Percentiles rank a stretch among this genome's conserved stretches.
Conservation (phyloP, 2,797 vertebrate genomes). For the Hydrolagus colliei region DNA sequence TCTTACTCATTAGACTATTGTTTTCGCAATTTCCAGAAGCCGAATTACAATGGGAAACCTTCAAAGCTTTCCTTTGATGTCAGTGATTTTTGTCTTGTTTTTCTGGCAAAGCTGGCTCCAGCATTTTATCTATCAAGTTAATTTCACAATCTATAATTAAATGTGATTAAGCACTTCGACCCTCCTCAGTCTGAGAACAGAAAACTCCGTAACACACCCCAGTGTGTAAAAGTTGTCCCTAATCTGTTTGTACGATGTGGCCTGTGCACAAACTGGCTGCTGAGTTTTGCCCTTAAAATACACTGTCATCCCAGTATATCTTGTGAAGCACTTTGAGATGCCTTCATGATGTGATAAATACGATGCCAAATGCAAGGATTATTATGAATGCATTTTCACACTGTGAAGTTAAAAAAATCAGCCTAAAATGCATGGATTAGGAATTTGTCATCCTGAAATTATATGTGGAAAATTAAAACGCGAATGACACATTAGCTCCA, state of each 20-base stretch:
- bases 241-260: no score
- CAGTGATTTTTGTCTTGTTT: slow-evolving; percentile 51
- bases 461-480: neutral
- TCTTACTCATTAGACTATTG: slow-evolving; percentile 53
- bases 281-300: no score
- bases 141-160: slow-evolving; percentile 45
- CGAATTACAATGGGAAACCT: slow-evolving; percentile 52
- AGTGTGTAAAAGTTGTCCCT: neutral
- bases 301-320: no score
- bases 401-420: neutral
- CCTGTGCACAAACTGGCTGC: no score
- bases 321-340: no score
- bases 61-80: slow-evolving; percentile 71
- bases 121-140: slow-evolving; percentile 56
- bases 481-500: neutral
- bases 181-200: slow-evolving; percentile 7
- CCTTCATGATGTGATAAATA: no score
- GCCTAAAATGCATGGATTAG: neutral
- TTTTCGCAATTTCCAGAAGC: slow-evolving; percentile 54
- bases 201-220: neutral
- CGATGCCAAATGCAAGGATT: no score
- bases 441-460: neutral
- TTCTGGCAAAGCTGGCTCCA: slow-evolving; percentile 60
- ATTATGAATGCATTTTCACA: no score
- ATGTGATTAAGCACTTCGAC: slow-evolving; percentile 22